These are phyloP conservation scores for Aphelenchoides bicaudatus DNA, from an alignment of 2,888 invertebrate species.

Conservation along the genomic window DNA sequence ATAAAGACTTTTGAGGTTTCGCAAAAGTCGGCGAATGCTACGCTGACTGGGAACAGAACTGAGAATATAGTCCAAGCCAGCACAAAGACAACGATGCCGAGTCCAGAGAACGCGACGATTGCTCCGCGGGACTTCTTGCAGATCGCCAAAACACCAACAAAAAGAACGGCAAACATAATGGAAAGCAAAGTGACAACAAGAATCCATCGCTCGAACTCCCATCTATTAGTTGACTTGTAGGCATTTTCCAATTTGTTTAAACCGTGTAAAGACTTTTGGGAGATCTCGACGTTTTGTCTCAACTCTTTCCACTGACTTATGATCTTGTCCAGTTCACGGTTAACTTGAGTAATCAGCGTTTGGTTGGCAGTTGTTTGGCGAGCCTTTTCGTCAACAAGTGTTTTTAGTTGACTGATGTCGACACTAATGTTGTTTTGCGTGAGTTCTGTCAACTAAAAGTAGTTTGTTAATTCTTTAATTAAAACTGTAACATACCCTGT, in stretches of 20 bases:
- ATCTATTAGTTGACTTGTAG: constrained; percentile 14
- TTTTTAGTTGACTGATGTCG: constrained; percentile 17
- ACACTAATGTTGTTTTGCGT: constrained; percentile 18
- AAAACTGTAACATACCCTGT: constrained; percentile 17
- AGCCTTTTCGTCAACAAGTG: constrained; percentile 22
- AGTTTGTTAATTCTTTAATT: neutral
- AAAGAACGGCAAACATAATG: constrained; percentile 53
- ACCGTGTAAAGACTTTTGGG: constrained; percentile 1
- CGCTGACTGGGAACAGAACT: constrained; percentile 21
- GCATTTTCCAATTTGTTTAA: constrained; percentile 21
- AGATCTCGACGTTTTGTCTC: constrained; percentile 1
- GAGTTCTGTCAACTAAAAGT: constrained; percentile 21
- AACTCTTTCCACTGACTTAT: constrained; percentile 19
- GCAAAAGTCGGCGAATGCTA: constrained; percentile 17
- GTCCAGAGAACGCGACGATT: constrained; percentile 53
- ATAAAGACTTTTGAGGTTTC: constrained; percentile 17
- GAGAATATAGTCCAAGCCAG: constrained; percentile 50
- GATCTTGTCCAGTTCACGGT: constrained; percentile 24
- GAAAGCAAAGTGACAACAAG: constrained; percentile 46
- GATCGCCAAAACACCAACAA: constrained; percentile 56
- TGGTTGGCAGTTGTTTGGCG: constrained; percentile 21
- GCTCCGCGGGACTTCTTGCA: constrained; percentile 53
- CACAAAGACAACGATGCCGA: constrained; percentile 57
- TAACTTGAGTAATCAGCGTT: constrained; percentile 19
- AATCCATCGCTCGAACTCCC: constrained; percentile 45